Conservation (phyloP, 2,797 vertebrate species). For the Chanos chanos region DNA sequence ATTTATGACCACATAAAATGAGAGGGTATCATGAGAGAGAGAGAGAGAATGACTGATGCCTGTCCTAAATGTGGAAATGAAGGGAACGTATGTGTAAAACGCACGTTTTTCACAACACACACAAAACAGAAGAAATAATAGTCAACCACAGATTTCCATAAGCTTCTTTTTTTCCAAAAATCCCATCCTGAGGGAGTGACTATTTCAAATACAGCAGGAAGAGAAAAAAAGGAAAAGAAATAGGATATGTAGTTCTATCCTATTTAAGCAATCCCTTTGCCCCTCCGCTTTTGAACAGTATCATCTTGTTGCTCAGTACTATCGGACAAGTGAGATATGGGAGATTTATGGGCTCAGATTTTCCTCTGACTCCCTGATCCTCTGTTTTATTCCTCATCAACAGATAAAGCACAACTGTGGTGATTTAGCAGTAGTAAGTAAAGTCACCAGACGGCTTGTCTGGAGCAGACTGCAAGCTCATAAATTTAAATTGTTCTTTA, state of each 20-base stretch:
- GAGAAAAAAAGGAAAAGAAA: too few species aligned
- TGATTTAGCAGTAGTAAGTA: conserved; percentile 23
- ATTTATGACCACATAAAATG: conserved; percentile 45
- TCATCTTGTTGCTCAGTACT: conserved; percentile 16
- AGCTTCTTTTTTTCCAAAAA: too few species aligned
- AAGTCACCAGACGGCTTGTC: conserved; percentile 23
- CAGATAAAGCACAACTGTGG: conserved; percentile 18
- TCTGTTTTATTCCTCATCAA: conserved; percentile 12
- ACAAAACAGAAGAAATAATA: too few species aligned
- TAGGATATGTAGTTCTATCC: too few species aligned
- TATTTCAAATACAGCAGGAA: too few species aligned
- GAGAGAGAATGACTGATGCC: conserved; percentile 6
- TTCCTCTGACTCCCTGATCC: conserved; percentile 21
- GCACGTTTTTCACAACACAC: too few species aligned
- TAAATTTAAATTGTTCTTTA: conserved; percentile 26
- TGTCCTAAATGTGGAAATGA: conserved; percentile 22
- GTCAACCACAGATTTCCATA: too few species aligned
- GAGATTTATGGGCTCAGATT: conserved; percentile 9
- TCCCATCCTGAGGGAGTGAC: too few species aligned
- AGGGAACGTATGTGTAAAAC: too few species aligned
- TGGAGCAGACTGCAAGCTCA: conserved; percentile 27
- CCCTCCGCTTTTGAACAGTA: too few species aligned
- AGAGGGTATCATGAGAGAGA: conserved; percentile 26
- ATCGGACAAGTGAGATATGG: conserved; percentile 17
- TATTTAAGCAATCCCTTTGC: too few species aligned